A percentile compares a stretch with the other conserved stretches of the same genome.
Conservation (phyloP, 1,140 invertebrate genomes). For the Tribolium madens region DNA sequence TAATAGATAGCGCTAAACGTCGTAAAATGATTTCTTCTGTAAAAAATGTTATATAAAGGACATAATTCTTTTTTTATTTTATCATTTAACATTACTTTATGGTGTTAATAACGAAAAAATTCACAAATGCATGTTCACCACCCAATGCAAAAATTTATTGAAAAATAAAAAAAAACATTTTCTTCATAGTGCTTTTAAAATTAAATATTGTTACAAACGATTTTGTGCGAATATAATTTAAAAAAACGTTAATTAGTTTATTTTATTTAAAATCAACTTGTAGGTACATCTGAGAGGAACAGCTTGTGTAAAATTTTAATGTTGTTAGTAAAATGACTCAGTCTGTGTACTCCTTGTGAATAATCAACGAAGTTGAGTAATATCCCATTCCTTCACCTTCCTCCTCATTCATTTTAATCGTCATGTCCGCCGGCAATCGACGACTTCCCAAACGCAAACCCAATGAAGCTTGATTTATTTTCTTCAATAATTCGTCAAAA, state of each 20-base stretch:
- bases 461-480: constrained; percentile 15
- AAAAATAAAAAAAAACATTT: no score
- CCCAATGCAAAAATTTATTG: no score
- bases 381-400: constrained; percentile 1
- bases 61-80: no score
- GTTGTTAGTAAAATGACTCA: background rate
- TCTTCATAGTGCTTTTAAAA: no score
- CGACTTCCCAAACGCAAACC: background rate
- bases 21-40: background rate
- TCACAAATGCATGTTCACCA: no score
- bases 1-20: background rate
- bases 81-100: no score
- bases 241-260: no score
- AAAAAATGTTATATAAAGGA: no score
- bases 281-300: background rate
- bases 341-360: background rate
- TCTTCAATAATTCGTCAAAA: background rate
- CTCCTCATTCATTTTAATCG: constrained; percentile 23
- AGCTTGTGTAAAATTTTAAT: background rate
- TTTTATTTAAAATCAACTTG: no score
- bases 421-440: constrained; percentile 9
- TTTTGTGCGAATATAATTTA: no score
- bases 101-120: no score
- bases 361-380: constrained; percentile 2
- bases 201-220: no score